These are phyloP conservation scores for Triplophysa rosa DNA, from an alignment of 2,113 vertebrate species.

Conservation along the genomic window DNA sequence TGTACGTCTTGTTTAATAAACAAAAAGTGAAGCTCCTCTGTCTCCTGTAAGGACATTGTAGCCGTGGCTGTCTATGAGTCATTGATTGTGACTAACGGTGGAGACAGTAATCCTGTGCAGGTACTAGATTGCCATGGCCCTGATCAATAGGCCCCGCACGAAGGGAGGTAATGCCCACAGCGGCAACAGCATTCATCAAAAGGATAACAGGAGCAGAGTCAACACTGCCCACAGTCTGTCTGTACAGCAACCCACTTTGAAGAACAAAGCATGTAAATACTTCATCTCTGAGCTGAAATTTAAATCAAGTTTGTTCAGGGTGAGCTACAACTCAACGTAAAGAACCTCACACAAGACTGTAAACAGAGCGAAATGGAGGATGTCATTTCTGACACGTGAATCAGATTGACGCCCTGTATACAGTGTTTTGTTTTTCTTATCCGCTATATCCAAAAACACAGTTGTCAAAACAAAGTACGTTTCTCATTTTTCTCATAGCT, in stretches of 20 bases:
- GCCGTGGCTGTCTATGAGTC: constrained; percentile 14
- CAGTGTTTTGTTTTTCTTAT: neutral
- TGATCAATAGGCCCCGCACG: constrained; percentile 40
- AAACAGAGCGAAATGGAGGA: neutral
- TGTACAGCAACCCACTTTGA: constrained; percentile 20
- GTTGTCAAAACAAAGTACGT: constrained; percentile 3
- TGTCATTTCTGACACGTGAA: neutral
- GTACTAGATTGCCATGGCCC: constrained; percentile 37
- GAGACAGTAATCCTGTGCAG: constrained; percentile 40
- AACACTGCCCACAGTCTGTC: constrained; percentile 39
- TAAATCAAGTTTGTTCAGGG: constrained; percentile 29
- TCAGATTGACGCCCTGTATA: neutral
- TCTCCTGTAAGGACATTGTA: constrained; percentile 32
- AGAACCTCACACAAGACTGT: neutral
- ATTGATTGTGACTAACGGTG: constrained; percentile 40
- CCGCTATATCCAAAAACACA: neutral
- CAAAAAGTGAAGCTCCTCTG: constrained; percentile 35
- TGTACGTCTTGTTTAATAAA: constrained; percentile 26
- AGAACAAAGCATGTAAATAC: constrained; percentile 36
- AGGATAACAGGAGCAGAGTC: constrained; percentile 34
- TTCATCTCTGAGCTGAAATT: constrained; percentile 29
- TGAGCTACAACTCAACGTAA: neutral
- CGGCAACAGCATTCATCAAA: constrained; percentile 38
- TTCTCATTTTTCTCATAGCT: neutral
- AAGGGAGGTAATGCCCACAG: constrained; percentile 41